Base-by-base conservation (phyloP, 2,797 vertebrate species). In the Galago senegalensis region DNA sequence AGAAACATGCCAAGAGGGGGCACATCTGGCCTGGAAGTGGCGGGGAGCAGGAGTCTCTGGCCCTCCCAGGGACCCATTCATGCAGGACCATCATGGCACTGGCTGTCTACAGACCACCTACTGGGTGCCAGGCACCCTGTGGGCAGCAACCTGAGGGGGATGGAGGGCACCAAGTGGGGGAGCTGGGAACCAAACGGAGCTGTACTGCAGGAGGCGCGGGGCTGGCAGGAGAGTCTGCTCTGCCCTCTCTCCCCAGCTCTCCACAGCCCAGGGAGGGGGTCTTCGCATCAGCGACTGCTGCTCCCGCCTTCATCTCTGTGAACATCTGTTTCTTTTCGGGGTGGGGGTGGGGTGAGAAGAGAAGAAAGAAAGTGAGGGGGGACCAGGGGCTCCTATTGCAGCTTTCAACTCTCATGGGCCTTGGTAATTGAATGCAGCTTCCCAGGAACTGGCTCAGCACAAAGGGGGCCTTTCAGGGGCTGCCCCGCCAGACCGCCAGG, bases 401-500 rank as follows among this genome's bases (percentile, higher is more conserved):
- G 95, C 97, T 92, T 89, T 93, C 97, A 94, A 49, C 97, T 88
- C 95, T 37, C 63, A 9, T 40, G 7, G 4, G 83, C 91, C 76
- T 91, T 90, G 1, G 95, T 98, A 98, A 98, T 98, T 98, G 98
- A 98, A 98, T 98, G 96, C 98, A 98, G 98, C 98, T 97, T 98
- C 98, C 96, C 98, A 87, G 76, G 82, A 83, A 61, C 72, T 0
- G 1, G 88, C 93, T 53, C 76, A 1, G 84, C 89, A 98, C 98
- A 98, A 98, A 98, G 98, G 95, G 95, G 95, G 94, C 97, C 97
- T 98, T 99, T 99, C 98, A 98, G 53, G 70, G 89, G 89, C 96
- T 11, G 70, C 18, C 88, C 77, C 34, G 95, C 72, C 60, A 29
- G 80, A 88, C 93, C 58, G 96, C 97, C 90, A 89, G 97, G 97